A percentile compares a stretch with the other conserved stretches of the same genome.
Conservation (phyloP, 37 sponge, comb jelly and placozoan genomes). For the Theonella swinhoei region DNA sequence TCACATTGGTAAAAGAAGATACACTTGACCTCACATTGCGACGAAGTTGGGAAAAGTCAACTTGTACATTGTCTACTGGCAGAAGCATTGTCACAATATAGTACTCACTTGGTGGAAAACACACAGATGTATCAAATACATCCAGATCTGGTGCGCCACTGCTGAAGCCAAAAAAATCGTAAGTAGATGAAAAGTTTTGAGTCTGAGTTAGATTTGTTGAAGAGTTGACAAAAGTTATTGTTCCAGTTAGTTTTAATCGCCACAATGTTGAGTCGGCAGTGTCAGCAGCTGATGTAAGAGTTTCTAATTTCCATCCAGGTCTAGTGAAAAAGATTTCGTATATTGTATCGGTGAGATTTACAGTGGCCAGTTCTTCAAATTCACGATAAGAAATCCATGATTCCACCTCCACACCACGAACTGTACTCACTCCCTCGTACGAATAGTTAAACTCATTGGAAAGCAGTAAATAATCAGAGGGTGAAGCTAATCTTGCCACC, state of each 20-base stretch:
- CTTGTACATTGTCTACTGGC: not conserved
- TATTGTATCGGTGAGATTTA: constrained; percentile 24
- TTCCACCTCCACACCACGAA: constrained; percentile 61
- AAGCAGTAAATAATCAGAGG: constrained; percentile 11
- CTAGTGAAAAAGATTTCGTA: constrained; percentile 58
- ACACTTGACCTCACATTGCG: constrained; percentile 29
- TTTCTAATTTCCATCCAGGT: not conserved
- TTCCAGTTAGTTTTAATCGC: constrained; percentile 25
- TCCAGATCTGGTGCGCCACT: constrained; percentile 43
- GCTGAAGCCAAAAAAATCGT: constrained; percentile 21
- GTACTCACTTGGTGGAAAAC: constrained; percentile 6
- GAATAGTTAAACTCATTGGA: constrained; percentile 24
- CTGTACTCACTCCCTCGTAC: constrained; percentile 66
- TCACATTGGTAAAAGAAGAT: constrained; percentile 12
- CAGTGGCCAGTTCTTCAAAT: not conserved
- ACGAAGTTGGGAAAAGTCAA: constrained; percentile 11
- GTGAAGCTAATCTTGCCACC: not conserved
- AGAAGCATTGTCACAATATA: constrained; percentile 8
- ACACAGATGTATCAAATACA: constrained; percentile 45
- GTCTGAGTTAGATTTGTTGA: not conserved
- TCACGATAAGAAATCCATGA: constrained; percentile 53
- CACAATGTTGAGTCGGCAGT: not conserved
- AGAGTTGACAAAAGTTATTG: not conserved
- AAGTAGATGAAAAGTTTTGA: not conserved
- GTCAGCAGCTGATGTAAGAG: not conserved